Percentiles rank a stretch among this genome's conserved stretches.
Conservation (phyloP, 2,888 invertebrate species). For the Tetragnatha montana region DNA sequence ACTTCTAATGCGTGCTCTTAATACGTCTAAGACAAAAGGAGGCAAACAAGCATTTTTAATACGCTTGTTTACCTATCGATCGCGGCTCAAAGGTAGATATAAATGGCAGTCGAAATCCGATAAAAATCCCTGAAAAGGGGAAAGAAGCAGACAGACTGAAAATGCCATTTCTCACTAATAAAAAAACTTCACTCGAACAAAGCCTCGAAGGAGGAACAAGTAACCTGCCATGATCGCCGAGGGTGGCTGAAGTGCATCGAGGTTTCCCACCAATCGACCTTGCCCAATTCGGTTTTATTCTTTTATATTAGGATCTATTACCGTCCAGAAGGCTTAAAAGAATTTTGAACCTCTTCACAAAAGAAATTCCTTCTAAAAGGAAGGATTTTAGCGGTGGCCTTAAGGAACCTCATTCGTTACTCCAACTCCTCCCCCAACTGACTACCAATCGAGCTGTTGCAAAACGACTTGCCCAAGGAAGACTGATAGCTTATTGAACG, state of each 20-base stretch:
- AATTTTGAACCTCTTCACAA: conserved; percentile 8
- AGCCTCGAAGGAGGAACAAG: conserved; percentile 17
- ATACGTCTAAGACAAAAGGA: no score
- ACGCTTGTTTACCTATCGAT: no score
- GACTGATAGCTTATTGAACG: background rate
- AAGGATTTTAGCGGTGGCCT: conserved; percentile 8
- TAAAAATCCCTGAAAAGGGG: conserved; percentile 41
- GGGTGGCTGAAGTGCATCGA: conserved; percentile 55
- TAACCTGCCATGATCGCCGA: conserved; percentile 59
- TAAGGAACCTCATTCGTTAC: conserved; percentile 24
- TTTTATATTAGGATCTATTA: conserved; percentile 40
- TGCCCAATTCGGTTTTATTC: conserved; percentile 54
- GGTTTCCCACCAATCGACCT: conserved; percentile 49
- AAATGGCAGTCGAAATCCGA: no score
- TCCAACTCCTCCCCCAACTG: background rate
- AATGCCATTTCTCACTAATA: conserved; percentile 18
- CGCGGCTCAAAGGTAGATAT: no score
- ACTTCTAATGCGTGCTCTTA: no score
- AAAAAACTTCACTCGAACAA: conserved; percentile 54
- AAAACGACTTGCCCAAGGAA: background rate
- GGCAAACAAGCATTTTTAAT: no score
- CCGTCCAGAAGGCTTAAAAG: conserved; percentile 14
- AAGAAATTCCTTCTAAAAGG: conserved; percentile 7
- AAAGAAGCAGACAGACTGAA: conserved; percentile 17
- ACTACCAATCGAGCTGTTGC: background rate